These are phyloP conservation scores for Urocolius indicus DNA, from an alignment of 2,113 vertebrate genomes.

Conservation along the genomic window DNA sequence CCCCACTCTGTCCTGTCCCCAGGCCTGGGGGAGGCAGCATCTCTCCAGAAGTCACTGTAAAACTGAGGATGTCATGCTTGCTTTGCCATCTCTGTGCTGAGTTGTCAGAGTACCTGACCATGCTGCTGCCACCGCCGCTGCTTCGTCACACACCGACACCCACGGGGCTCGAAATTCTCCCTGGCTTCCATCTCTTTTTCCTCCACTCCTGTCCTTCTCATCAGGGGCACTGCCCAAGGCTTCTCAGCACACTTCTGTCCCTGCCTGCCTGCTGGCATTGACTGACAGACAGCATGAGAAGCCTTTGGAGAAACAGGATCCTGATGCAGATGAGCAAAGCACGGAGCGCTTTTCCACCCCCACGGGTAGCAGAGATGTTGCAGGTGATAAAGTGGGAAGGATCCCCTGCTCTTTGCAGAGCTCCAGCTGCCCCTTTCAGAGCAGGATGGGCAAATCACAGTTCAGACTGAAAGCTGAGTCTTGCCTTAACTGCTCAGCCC, in stretches of 20 bases:
- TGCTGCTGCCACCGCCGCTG: constrained; percentile 74
- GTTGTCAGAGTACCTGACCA: constrained; percentile 76
- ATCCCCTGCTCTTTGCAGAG: neutral
- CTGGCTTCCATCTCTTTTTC: constrained; percentile 61
- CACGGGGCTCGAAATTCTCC: constrained; percentile 80
- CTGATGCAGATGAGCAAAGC: constrained; percentile 60
- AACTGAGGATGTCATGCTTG: constrained; percentile 77
- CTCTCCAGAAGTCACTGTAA: constrained; percentile 65
- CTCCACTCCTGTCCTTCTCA: constrained; percentile 25
- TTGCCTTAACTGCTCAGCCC: neutral
- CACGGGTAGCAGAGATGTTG: rapidly evolving
- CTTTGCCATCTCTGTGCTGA: constrained; percentile 80
- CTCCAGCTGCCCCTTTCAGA: neutral
- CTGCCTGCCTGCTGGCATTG: neutral
- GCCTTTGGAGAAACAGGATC: neutral
- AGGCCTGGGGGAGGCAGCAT: constrained; percentile 11
- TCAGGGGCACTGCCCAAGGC: constrained; percentile 5
- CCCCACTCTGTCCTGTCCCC: neutral
- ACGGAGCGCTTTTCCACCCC: constrained; percentile 40
- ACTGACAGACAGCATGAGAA: constrained; percentile 36
- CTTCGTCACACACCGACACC: constrained; percentile 70
- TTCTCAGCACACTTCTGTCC: neutral
- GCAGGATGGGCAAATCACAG: neutral
- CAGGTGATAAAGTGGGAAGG: neutral
- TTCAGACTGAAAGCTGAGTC: neutral